These are phyloP conservation scores for Hoplostethus mediterraneus DNA, from an alignment of 2,797 vertebrate genomes.

Conservation along the genomic window DNA sequence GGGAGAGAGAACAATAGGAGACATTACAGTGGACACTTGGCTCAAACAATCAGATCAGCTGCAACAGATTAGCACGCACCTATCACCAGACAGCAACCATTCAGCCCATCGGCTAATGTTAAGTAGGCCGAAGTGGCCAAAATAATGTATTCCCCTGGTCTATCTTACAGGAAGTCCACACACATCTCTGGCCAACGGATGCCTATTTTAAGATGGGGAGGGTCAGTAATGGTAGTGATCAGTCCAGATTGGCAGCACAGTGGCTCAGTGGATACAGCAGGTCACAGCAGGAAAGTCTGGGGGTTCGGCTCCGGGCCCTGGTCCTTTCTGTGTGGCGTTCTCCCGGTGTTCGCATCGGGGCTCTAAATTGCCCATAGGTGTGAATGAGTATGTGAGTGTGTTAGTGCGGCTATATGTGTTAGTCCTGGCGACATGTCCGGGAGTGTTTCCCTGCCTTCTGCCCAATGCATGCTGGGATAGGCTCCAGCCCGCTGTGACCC, in stretches of 20 bases:
- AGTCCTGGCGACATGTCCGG: too few relatives aligned
- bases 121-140: conserved; percentile 26
- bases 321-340: too few relatives aligned
- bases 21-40: conserved; percentile 43
- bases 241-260: conserved; percentile 39
- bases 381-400: background rate
- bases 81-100: conserved; percentile 6
- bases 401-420: too few relatives aligned
- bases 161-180: conserved; percentile 36
- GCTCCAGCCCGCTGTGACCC: too few relatives aligned
- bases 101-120: conserved; percentile 24
- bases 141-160: conserved; percentile 43
- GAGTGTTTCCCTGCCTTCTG: conserved; percentile 2
- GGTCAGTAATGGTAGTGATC: conserved; percentile 68
- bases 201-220: conserved; percentile 60
- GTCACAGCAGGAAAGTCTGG: too few relatives aligned
- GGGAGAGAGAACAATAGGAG: conserved; percentile 49
- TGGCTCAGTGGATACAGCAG: too few relatives aligned
- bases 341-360: too few relatives aligned
- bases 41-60: conserved; percentile 47
- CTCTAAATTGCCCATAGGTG: too few relatives aligned
- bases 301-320: too few relatives aligned
- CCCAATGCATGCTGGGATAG: too few relatives aligned
- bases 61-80: conserved; percentile 50
- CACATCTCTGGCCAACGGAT: conserved; percentile 25